Percentiles rank a stretch among this genome's conserved stretches.
These are phyloP conservation scores for Burhinus bistriatus DNA, from an alignment of 2,113 vertebrate genomes.

Conservation along the genomic window DNA sequence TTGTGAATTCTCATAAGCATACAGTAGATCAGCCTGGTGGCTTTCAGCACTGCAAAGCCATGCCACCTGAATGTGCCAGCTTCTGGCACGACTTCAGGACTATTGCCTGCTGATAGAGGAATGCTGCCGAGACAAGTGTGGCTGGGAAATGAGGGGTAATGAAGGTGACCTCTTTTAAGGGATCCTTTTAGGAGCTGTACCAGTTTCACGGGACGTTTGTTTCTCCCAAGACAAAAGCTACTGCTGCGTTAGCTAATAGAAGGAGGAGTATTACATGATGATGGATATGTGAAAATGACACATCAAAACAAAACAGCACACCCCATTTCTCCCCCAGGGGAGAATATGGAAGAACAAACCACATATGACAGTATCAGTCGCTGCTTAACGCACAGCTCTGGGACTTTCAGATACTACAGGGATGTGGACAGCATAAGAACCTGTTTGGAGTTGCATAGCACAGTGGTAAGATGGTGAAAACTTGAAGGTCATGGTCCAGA, in stretches of 20 bases:
- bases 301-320: neutral
- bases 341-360: slow-evolving; percentile 13
- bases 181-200: neutral
- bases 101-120: neutral
- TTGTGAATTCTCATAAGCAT: neutral
- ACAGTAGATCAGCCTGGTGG: neutral
- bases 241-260: neutral
- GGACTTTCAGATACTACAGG: neutral
- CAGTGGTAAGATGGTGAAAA: neutral
- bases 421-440: neutral
- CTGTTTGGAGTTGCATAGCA: neutral
- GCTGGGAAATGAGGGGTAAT: neutral
- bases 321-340: neutral
- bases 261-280: neutral
- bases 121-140: neutral
- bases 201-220: neutral
- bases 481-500: neutral
- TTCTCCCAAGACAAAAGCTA: slow-evolving; percentile 9
- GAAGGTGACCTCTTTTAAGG: neutral
- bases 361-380: neutral
- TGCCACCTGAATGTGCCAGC: neutral
- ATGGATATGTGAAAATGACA: slow-evolving; percentile 34
- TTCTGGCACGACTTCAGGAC: neutral
- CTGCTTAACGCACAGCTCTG: neutral
- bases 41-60: neutral